Base-by-base conservation (phyloP, 64 coral and sea anemone species). In the Pocillopora damicornis region DNA sequence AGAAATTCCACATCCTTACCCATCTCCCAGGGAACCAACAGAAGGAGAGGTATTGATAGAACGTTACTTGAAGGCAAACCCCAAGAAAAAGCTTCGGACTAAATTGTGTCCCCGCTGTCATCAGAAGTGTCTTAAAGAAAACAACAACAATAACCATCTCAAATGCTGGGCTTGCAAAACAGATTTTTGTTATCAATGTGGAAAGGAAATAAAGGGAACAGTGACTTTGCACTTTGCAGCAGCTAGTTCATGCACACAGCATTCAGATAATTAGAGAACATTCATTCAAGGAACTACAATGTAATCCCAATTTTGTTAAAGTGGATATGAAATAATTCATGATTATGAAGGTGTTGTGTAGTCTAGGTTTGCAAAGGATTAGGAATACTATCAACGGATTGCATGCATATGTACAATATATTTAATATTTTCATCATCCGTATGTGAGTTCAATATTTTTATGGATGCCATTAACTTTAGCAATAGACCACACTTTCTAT, bases 131-230 rank as follows among this genome's bases (percentile, higher is more conserved):
- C 64, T 99, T 10, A 99, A 95, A 67, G 85, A 75, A 25, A 75
- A 79, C 1, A 90, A 67, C 20, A 95, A 95, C 81, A 99, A 99
- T 38, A 99, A 99, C 61, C 91, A 92, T 37, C 38, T 99, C 7
- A 92, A 88, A 80, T 99, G 97, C n/a, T 99, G 93, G 97, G 85
- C 97, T 30, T 99, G 97, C 87, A 99, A 95, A 78, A 90, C 79
- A 64, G 68, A 88, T 12, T 99, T 95, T 76, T 99, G 97, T 85
- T 93, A 90, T 30, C 87, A 95, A 20, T 99, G 97, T 79, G 81
- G 93, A 9, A 95, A 95, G 88, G 78, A 74, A 88, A 93, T 90
- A 58, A 79, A 90, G 82, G 88, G 77, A 16, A 71, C 79, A n/a
- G 76, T 90, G 12, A 90, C 76, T 15, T 63, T 59, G 34, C 97